Base-by-base conservation (phyloP, 2,797 vertebrate genomes). In the Lepilemur ruficaudatus region DNA sequence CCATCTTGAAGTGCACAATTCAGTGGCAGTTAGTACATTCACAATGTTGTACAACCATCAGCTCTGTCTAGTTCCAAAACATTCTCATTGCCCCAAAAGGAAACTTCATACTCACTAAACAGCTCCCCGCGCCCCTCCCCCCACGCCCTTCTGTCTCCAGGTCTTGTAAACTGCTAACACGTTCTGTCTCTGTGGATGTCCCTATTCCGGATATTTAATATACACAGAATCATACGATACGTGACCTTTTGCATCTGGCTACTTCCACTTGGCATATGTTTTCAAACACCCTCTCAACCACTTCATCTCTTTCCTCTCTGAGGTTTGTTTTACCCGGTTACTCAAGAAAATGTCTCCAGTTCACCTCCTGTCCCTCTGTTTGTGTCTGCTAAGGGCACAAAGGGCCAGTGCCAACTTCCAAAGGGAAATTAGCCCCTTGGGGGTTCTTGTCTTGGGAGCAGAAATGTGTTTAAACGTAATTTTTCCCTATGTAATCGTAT, bases 141-240 rank as follows among this genome's bases (percentile, higher is more conserved):
- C 14, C 2, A 0, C 30, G 41, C 43, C 17, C 4, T 5, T 50
- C 59, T 57, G 30, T 5, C 30, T 28, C 9, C 8, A 35, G 59
- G 17, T 82, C 20, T 13, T 57, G 69, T 73, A 50, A 93, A 46
- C 25, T 28, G 30, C 43, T 50, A 50, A 23, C 57, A 69, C 2
- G 22, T 67, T 94, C 84, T 86, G 55, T 73, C 84, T 78, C 73
- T 28, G 7, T 30, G 90, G 41, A 55, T 87, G 89, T 76, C 43
- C 35, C 50, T 76, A 55, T 46, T 83, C 18, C 46, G 41, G 65
- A 61, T 46, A 41, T 35, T 91, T 88, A 85, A 79, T 63, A 55
- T 90, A 92, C 89, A 91, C 41, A n/a, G 38, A 67, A 89, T 94
- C 17, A 35, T 69, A 35, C 2, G 35, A 61, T 6, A 15, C 0